These are phyloP conservation scores for Chloebia gouldiae DNA, from an alignment of 2,113 vertebrate species.

Conservation along the genomic window DNA sequence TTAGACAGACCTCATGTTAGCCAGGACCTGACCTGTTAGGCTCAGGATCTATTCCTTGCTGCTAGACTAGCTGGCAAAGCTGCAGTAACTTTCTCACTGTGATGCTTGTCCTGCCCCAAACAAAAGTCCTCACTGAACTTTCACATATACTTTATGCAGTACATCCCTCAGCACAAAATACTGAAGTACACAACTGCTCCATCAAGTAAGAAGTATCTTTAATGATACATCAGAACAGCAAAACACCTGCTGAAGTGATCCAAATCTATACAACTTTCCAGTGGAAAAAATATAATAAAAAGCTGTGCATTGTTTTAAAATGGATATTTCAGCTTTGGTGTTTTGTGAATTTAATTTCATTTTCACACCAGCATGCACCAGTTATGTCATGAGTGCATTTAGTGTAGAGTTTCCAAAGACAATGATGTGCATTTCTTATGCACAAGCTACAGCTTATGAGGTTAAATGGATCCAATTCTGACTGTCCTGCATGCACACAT, in stretches of 20 bases:
- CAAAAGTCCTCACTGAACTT: neutral
- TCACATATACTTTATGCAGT: neutral
- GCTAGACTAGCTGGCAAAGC: neutral
- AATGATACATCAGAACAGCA: neutral
- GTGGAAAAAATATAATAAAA: neutral
- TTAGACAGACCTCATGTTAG: neutral
- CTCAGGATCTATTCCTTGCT: neutral
- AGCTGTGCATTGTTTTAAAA: neutral
- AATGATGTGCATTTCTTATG: neutral
- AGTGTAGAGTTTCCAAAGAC: neutral
- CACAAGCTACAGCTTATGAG: neutral
- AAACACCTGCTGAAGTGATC: neutral
- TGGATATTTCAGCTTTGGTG: neutral
- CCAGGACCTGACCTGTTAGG: neutral
- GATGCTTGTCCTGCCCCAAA: neutral
- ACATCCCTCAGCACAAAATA: neutral
- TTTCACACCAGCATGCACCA: neutral
- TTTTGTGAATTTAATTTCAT: neutral
- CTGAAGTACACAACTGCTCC: neutral
- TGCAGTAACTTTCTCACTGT: neutral
- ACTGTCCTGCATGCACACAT: neutral
- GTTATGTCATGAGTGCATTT: neutral
- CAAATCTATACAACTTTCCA: neutral
- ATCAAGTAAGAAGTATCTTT: neutral
- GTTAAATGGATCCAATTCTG: neutral